A percentile compares a stretch with the other conserved stretches of the same genome.
These are phyloP conservation scores for Metalampra italica DNA, from an alignment of 2,888 invertebrate species.

Conservation along the genomic window DNA sequence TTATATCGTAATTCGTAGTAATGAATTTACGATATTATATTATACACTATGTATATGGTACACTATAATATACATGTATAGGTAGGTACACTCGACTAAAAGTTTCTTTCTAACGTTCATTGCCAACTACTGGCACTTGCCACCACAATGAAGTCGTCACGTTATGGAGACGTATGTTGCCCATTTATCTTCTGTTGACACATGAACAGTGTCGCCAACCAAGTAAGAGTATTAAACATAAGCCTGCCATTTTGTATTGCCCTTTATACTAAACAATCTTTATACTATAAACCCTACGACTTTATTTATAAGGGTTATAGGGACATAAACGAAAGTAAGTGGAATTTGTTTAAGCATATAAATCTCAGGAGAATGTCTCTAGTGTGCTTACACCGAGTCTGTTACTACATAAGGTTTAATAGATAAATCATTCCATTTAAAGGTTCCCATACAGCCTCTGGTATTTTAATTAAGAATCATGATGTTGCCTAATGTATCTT, in stretches of 20 bases:
- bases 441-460: conserved; percentile 8
- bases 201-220: conserved; percentile 50
- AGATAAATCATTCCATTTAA: conserved; percentile 30
- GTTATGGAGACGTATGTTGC: conserved; percentile 25
- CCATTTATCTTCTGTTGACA: conserved; percentile 66
- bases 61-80: neutral
- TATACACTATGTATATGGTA: too few relatives aligned
- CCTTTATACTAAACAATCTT: conserved; percentile 26
- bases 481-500: neutral
- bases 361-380: conserved; percentile 44
- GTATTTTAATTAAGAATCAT: conserved; percentile 5
- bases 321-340: conserved; percentile 14
- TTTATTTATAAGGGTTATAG: conserved; percentile 23
- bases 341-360: conserved; percentile 33
- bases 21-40: too few relatives aligned
- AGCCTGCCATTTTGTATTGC: conserved; percentile 33
- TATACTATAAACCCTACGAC: conserved; percentile 25
- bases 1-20: too few relatives aligned
- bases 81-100: neutral
- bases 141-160: conserved; percentile 2
- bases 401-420: conserved; percentile 32
- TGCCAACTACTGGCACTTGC: neutral
- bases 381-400: conserved; percentile 35
- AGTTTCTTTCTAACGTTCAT: neutral
- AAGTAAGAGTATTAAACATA: conserved; percentile 53